Evolutionary conservation across 1,140 invertebrate species (phyloP), one percentile per base, ranked within the genome.

Genomic region (Drosophila aff.): DNA sequence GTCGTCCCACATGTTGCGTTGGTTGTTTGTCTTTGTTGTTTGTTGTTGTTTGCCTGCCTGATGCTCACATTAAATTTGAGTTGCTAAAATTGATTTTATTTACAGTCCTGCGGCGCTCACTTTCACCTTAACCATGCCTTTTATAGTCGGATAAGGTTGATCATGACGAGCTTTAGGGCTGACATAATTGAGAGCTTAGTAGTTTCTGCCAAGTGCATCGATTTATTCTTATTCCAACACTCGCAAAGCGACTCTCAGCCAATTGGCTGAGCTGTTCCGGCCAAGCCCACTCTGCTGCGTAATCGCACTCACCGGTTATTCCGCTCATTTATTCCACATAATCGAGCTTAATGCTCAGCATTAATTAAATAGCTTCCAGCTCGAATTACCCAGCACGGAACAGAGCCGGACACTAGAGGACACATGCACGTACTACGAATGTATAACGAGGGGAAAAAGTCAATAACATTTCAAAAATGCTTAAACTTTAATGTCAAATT

Each of bases 301-400:
- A 71, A 69, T 71, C 52, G 38, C 28, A n/a, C 26, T 60, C 69
- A 43, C 52, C 36, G 53, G 23, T 36, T 43, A 38, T 23, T 73
- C 33, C 49, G 36, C 36, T 43, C 52, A 43, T 78, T 62, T 57
- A 63, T 68, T 77, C 41, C 47, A 36, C 49, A 44, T 79, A 83
- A 74, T 89, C 84, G 59, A 38, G 65, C 52, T 61, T 83, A 80
- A 77, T 80, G 46, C 76, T 71, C 55, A 44, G 60, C 84, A 86
- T 80, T 89, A 86, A 86, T 86, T 89, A 83, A 89, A 67, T 68
- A 69, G 61, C 69, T 52, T 63, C 44, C 31, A 60, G 38, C 21
- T 66, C 31, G 26, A 33, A 71, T 53, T 77, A 43, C 61, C 47
- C 26, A 10, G 41, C 16, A 50, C 21, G 64, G 47, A 63, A 63